A percentile compares a stretch with the other conserved stretches of the same genome.
These are phyloP conservation scores for Hestina assimilis DNA, from an alignment of 1,140 invertebrate species.

Conservation along the genomic window DNA sequence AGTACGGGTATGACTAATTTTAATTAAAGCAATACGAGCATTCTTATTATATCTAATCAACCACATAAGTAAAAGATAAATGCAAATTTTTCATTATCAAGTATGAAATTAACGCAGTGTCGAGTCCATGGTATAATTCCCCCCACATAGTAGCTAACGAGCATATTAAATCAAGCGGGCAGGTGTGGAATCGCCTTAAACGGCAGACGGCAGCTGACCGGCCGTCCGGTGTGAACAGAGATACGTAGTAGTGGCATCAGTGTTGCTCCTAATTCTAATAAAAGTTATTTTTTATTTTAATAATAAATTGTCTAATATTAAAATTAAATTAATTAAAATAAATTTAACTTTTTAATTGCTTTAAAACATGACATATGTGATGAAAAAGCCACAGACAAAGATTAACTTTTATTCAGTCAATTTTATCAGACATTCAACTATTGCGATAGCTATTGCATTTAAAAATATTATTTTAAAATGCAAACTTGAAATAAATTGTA, in stretches of 20 bases:
- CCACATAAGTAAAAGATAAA: neutral
- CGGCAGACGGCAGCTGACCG: conserved; percentile 19
- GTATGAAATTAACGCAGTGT: neutral
- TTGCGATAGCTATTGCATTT: no score
- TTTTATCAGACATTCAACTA: no score
- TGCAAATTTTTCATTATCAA: neutral
- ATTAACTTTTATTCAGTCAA: no score
- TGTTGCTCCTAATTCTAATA: neutral
- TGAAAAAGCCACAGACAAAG: no score
- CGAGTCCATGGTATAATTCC: conserved; percentile 7
- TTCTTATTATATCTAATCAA: neutral
- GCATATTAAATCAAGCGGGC: conserved; percentile 28
- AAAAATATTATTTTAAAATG: no score
- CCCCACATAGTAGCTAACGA: conserved; percentile 29
- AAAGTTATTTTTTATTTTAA: no score
- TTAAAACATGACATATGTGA: no score
- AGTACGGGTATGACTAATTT: no score
- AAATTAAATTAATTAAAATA: no score
- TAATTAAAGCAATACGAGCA: neutral
- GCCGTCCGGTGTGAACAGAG: conserved; percentile 4
- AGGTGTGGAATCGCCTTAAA: conserved; percentile 32
- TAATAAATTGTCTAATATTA: no score
- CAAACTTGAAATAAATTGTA: no score
- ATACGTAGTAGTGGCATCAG: neutral
- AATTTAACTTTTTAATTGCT: no score